Evolutionary conservation across 2,888 invertebrate genomes (phyloP), one percentile per base, ranked within the genome.

Genomic region (Lathronympha strigana): DNA sequence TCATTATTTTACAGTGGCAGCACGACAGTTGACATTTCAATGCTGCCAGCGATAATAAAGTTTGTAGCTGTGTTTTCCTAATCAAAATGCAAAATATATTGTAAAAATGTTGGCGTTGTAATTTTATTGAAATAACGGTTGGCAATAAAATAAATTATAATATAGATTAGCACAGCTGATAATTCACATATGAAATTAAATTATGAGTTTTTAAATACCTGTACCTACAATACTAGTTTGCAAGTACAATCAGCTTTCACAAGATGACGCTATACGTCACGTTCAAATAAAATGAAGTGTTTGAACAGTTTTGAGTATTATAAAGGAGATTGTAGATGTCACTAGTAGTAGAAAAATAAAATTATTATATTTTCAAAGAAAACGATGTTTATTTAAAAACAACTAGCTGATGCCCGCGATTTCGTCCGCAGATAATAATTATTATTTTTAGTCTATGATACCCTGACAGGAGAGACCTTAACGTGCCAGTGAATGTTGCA

Each of bases 1-100:
- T 0, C 3, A 23, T 11, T 40, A 43, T 19, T 53, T 63, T 19
- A 8, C 36, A 23, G 33, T 61, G 53, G 69, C 54, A 76, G 67
- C 69, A 73, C 73, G 69, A 64, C 63, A 62, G 72, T 74, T 81
- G 81, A 80, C 81, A 75, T 76, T 73, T 71, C 51, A 36, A 64
- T 68, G 61, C 69, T 76, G 71, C 67, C 72, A 72, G 63, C 62
- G 57, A 36, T 61, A 36, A 57, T 53, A 62, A 58, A 15, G 67
- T 64, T 68, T 72, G 75, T 21, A 28, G 19, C 5, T 40, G 25
- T 19, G 8, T 53, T 53, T 33, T 36, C 2, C 28, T 53, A 19
- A 17, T 8, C 19, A 31, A 31, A 25, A 17, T 19, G 1, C 6
- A 19, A 31, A 11, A 33, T 33, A 2, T 1, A 8, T 11, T 11